Conservation (phyloP, 2,113 vertebrate genomes). For the Ancistrus triradiatus region DNA sequence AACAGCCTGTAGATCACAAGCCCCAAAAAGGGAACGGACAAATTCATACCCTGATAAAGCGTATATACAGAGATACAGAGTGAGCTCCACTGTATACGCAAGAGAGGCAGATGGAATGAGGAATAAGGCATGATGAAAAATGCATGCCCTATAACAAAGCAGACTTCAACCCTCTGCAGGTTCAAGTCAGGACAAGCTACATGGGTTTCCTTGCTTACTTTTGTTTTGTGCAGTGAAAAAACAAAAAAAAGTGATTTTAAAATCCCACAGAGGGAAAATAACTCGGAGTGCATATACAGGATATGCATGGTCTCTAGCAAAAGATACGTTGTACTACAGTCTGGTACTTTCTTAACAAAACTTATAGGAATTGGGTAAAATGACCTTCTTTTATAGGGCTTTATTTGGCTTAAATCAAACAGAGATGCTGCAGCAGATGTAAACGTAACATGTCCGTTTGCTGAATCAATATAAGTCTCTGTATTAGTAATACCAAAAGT, state of each 20-base stretch:
- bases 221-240: neutral
- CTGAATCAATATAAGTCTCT: no score
- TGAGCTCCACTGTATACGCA: constrained; percentile 28
- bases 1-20: neutral
- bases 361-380: no score
- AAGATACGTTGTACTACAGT: no score
- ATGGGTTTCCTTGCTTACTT: neutral
- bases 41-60: constrained; percentile 35
- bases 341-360: no score
- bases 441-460: no score
- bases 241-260: neutral
- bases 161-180: constrained; percentile 14
- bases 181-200: constrained; percentile 20
- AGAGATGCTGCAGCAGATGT: no score
- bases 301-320: neutral
- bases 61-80: constrained; percentile 39
- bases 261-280: neutral
- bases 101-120: constrained; percentile 28
- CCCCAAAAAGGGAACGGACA: neutral
- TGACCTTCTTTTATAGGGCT: no score
- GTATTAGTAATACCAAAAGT: no score
- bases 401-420: no score
- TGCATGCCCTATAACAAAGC: constrained; percentile 38
- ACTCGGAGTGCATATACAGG: no score
- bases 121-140: constrained; percentile 34